Conservation (phyloP, 2,113 vertebrate genomes). For the Loxodonta africana region DNA sequence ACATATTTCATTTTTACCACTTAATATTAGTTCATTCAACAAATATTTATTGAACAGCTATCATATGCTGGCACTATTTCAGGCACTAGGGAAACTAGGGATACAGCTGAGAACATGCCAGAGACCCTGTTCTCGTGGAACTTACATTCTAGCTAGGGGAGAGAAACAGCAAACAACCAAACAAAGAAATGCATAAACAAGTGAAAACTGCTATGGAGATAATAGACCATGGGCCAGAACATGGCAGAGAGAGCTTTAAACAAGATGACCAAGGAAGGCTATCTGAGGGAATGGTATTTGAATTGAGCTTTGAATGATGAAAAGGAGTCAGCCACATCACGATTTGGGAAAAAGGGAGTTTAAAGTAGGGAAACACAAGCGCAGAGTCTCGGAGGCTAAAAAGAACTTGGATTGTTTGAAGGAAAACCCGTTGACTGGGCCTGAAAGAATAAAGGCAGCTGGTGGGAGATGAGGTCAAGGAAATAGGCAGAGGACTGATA, state of each 20-base stretch:
- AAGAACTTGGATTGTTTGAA: neutral
- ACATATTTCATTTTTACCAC: neutral
- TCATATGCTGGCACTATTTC: too few relatives aligned
- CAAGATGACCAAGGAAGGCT: neutral
- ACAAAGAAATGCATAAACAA: neutral
- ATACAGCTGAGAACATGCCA: neutral
- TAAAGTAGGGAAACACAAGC: neutral
- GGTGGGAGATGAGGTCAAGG: neutral
- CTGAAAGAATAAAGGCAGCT: neutral
- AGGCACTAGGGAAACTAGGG: neutral
- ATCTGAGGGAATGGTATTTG: neutral
- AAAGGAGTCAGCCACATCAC: neutral
- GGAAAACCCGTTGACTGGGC: neutral
- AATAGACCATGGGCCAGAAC: neutral
- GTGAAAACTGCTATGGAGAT: neutral
- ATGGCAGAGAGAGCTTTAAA: neutral
- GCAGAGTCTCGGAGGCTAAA: neutral
- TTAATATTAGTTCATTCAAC: neutral
- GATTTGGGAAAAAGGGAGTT: neutral
- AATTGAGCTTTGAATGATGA: neutral
- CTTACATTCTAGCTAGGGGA: neutral
- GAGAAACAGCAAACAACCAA: neutral
- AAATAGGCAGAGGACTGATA: neutral
- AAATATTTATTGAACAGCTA: neutral
- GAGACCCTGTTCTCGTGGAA: neutral